phyloP scores from a whole-genome alignment of 2,113 vertebrate genomes.

The Ailuropoda melanoleuca region DNA sequence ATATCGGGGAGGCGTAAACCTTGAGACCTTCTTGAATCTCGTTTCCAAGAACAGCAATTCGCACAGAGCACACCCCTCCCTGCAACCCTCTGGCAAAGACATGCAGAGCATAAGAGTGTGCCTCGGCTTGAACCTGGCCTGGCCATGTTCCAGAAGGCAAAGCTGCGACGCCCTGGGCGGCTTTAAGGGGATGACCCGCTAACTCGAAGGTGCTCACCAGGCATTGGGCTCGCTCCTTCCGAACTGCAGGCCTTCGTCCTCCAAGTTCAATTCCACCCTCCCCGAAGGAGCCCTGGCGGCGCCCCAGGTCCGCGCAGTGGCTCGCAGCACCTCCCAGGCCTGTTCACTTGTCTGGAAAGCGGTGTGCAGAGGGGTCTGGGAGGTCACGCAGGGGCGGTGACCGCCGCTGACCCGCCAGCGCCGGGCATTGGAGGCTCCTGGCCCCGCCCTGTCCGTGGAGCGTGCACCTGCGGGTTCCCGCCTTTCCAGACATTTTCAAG shows the following conservation, averaged over 20 bases:
- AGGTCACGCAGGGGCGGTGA: background rate
- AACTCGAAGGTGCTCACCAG: rapidly evolving
- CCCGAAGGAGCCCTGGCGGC: rapidly evolving
- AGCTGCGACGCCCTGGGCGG: rapidly evolving
- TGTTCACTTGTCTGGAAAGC: background rate
- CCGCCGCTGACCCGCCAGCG: background rate
- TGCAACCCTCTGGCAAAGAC: background rate
- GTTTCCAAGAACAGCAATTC: background rate
- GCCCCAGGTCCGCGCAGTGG: background rate
- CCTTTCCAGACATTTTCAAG: rapidly evolving
- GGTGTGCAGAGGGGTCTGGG: background rate
- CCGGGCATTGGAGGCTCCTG: background rate
- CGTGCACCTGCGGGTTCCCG: rapidly evolving
- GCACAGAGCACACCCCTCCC: background rate
- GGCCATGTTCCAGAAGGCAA: background rate
- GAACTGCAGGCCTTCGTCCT: background rate
- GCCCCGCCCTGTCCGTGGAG: background rate
- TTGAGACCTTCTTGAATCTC: background rate
- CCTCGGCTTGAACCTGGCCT: background rate
- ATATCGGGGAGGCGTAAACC: background rate
- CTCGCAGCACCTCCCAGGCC: background rate
- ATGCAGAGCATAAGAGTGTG: rapidly evolving
- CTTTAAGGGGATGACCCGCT: rapidly evolving
- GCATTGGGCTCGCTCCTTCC: background rate
- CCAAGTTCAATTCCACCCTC: background rate